Base-by-base conservation (phyloP, 2,888 invertebrate species). In the Opisthograptis luteolata region DNA sequence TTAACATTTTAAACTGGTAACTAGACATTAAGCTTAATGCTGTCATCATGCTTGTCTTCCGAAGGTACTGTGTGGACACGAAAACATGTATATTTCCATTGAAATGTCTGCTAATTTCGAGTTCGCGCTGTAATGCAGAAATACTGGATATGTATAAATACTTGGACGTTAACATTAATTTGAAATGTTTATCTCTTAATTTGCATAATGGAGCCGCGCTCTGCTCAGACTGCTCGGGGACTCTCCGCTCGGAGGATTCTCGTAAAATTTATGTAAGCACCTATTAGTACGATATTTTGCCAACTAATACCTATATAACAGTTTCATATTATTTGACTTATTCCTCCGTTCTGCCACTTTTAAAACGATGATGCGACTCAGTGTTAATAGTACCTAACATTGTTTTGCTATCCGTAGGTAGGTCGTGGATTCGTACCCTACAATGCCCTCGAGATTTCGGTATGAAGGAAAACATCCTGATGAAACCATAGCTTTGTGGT, bases 101-200 rank as follows among this genome's bases (percentile, higher is more conserved):
- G 57, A 62, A 65, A 56, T 53, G 40, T 58, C 55, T 58, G 53
- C 51, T 64, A 60, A 62, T 69, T 59, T 66, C 50, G 65, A 70
- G 60, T 58, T 51, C 39, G 58, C 60, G 47, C 41, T 59, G 54
- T 54, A 60, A 64, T 64, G 62, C 60, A 61, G 66, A 76, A 71
- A 76, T 70, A 73, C 68, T 76, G 68, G 68, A 70, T 67, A 71
- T 66, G 63, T 73, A 74, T 76, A 74, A n/a, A 76, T 73, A 72
- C 55, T 68, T 70, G 70, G 64, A 73, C 68, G 72, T 73, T 77
- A 73, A 79, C 75, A 82, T 84, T 81, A 69, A 76, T 83, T 81
- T 84, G 71, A 81, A 84, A 84, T 83, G 73, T 83, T 85, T 87
- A 87, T 87, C 75, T 84, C 74, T 73, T 70, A 61, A 87, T 88